These are phyloP conservation scores for Leptodactylus fuscus DNA, from an alignment of 2,113 vertebrate species.

Conservation along the genomic window DNA sequence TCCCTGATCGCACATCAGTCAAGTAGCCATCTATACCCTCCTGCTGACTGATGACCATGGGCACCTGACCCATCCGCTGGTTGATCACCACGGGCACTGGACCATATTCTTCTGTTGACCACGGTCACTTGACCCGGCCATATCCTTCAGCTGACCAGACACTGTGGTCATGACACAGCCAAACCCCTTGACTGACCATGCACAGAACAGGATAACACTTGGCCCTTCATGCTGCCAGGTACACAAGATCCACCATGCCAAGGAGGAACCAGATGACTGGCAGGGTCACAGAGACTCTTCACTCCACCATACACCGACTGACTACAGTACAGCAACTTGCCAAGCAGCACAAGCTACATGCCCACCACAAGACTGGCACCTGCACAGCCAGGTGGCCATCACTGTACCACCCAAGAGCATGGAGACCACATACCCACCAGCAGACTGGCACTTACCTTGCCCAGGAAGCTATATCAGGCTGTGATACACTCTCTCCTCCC, in stretches of 20 bases:
- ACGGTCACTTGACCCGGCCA: no score
- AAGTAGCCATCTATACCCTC: not conserved
- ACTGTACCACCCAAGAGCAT: no score
- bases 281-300: no score
- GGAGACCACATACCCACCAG: no score
- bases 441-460: conserved; percentile 38
- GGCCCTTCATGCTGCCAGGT: not conserved
- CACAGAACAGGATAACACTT: not conserved
- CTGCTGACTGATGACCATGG: not conserved
- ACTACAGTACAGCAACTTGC: no score
- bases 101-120: no score
- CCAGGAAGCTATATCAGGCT: conserved; percentile 30
- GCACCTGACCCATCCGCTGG: no score
- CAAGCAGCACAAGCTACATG: not conserved
- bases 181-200: not conserved
- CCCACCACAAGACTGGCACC: not conserved
- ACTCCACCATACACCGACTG: no score
- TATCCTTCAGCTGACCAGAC: no score
- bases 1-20: not conserved
- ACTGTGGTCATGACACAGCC: no score
- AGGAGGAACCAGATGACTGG: not conserved
- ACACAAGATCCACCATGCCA: not conserved
- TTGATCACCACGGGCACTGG: no score
- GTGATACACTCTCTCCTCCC: conserved; percentile 8
- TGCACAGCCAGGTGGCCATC: no score